phyloP scores from a whole-genome alignment of 2,888 invertebrate genomes.

The Nesidiocoris tenuis region DNA sequence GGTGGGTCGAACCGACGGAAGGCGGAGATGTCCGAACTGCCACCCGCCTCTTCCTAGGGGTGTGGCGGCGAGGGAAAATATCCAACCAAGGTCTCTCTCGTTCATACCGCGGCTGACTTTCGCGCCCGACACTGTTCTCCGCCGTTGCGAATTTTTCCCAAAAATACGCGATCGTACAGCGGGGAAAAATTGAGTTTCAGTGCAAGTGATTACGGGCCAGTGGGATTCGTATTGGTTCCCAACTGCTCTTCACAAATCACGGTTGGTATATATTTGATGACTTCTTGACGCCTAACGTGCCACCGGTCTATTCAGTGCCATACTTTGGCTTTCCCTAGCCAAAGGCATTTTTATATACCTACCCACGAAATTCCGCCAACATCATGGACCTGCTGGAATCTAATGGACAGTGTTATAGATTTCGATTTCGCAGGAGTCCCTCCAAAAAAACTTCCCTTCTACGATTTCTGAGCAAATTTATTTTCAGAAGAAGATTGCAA shows the following conservation, averaged over 20 bases:
- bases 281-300: too few species aligned
- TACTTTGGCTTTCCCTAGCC: too few species aligned
- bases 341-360: too few species aligned
- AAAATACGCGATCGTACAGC: neutral
- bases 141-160: neutral
- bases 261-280: neutral
- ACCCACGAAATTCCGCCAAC: too few species aligned
- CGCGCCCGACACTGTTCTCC: neutral
- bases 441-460: too few species aligned
- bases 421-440: too few species aligned
- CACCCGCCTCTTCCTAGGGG: neutral
- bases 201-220: neutral
- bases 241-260: neutral
- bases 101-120: neutral
- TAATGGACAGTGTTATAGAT: too few species aligned
- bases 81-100: neutral
- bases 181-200: neutral
- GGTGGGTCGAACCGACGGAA: neutral
- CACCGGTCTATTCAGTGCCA: too few species aligned
- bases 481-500: too few species aligned
- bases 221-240: neutral
- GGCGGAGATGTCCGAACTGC: neutral
- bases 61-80: neutral
- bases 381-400: too few species aligned
- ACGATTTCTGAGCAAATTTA: too few species aligned